These are phyloP conservation scores for Lycorma delicatula DNA, from an alignment of 1,140 invertebrate genomes.

Conservation along the genomic window DNA sequence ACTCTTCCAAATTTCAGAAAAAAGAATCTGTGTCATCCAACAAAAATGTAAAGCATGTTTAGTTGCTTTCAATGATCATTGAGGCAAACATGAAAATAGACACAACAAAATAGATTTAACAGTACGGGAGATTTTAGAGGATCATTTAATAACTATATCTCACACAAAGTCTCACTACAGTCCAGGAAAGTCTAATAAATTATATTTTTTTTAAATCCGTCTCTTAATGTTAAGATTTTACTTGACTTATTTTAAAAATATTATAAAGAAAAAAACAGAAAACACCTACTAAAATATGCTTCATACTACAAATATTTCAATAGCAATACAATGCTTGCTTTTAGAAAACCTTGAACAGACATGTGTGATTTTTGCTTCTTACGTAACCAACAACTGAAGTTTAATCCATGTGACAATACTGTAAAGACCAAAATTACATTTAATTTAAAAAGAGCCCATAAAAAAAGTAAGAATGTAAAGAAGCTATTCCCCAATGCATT, in stretches of 20 bases:
- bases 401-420: conserved; percentile 1
- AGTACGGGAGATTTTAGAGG: not conserved
- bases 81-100: conserved; percentile 2
- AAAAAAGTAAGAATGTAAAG: conserved; percentile 5
- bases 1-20: not conserved
- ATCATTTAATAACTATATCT: not conserved
- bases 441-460: conserved; percentile 11
- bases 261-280: conserved; percentile 10
- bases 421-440: conserved; percentile 7
- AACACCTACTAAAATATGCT: not conserved
- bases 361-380: conserved; percentile 10
- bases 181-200: not conserved
- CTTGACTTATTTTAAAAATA: conserved; percentile 8
- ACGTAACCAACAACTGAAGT: conserved; percentile 9
- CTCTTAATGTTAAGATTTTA: conserved; percentile 8
- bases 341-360: conserved; percentile 14
- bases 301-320: conserved; percentile 12
- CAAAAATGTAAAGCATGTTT: not conserved
- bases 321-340: conserved; percentile 9
- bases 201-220: conserved; percentile 7
- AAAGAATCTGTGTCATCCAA: conserved; percentile 9
- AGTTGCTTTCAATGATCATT: not conserved
- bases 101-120: conserved; percentile 1
- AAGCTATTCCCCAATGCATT: not conserved
- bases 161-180: conserved; percentile 2